Percentiles rank a stretch among this genome's conserved stretches.
phyloP scores from a whole-genome alignment of 2,113 vertebrate genomes.

The Ellobius talpinus region DNA sequence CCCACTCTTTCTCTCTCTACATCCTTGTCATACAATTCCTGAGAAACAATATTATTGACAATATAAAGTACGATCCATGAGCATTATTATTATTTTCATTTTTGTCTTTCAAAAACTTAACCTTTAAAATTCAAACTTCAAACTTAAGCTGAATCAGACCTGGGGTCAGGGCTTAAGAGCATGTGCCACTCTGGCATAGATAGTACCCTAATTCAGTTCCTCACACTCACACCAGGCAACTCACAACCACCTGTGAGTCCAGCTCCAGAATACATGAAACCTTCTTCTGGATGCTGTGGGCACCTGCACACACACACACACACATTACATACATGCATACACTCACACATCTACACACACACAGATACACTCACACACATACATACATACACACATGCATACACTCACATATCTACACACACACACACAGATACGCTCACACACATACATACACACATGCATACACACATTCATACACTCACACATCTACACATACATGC shows the following conservation, averaged over 20 bases:
- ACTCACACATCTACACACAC: not conserved
- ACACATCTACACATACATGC: too few relatives aligned
- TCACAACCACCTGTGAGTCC: not conserved
- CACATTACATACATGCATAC: not conserved
- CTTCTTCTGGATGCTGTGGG: not conserved
- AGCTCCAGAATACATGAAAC: too few relatives aligned
- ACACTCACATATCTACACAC: too few relatives aligned
- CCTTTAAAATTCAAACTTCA: conserved; percentile 23
- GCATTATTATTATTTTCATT: not conserved
- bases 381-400: too few relatives aligned
- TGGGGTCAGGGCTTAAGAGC: not conserved
- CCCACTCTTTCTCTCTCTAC: not conserved
- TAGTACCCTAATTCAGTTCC: not conserved
- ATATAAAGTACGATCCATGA: not conserved
- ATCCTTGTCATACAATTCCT: not conserved
- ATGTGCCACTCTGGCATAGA: not conserved
- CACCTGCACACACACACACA: not conserved
- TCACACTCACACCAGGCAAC: not conserved
- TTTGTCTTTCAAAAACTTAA: not conserved
- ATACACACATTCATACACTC: too few relatives aligned
- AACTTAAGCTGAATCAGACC: not conserved
- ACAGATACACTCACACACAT: not conserved
- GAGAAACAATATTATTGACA: not conserved
- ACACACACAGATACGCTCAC: too few relatives aligned
- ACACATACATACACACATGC: too few relatives aligned